phyloP scores from a whole-genome alignment of 2,113 vertebrate species.

The Colinus virginianus region DNA sequence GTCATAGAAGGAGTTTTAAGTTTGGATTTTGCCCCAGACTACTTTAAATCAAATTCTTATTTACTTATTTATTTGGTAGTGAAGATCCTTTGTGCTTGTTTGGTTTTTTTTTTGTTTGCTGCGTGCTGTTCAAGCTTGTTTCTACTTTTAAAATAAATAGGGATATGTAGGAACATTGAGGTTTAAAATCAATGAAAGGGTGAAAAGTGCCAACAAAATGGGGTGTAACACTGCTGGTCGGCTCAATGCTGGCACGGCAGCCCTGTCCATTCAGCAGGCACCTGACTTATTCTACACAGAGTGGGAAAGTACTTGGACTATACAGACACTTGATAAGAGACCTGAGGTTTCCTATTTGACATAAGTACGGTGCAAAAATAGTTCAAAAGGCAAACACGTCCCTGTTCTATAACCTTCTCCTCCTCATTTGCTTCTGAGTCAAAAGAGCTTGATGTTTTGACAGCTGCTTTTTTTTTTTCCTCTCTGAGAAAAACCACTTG shows the following conservation, averaged over 20 bases:
- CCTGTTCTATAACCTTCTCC: slow-evolving; percentile 13
- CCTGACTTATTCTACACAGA: neutral
- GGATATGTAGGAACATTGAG: neutral
- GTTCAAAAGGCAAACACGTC: slow-evolving; percentile 18
- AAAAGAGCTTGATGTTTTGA: slow-evolving; percentile 55
- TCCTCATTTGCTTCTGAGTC: slow-evolving; percentile 53
- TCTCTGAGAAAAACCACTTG: neutral
- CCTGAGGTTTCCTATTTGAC: slow-evolving; percentile 14
- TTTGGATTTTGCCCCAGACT: neutral
- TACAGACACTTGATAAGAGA: neutral
- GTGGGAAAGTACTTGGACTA: neutral
- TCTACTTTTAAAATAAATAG: neutral
- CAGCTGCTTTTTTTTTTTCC: neutral
- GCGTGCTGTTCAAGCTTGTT: rapidly evolving
- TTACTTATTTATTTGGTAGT: neutral
- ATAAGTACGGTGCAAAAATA: slow-evolving; percentile 24
- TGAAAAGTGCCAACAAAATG: neutral
- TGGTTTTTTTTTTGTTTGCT: neutral
- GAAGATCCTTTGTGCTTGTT: neutral
- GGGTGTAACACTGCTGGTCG: neutral
- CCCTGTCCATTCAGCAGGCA: neutral
- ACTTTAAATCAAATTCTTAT: neutral
- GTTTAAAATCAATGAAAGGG: neutral
- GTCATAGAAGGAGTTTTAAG: neutral
- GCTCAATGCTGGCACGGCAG: neutral